A percentile compares a stretch with the other conserved stretches of the same genome.
Evolutionary conservation across 2,888 invertebrate species (phyloP).

Genomic region (Sylvicola fuscatus): DNA sequence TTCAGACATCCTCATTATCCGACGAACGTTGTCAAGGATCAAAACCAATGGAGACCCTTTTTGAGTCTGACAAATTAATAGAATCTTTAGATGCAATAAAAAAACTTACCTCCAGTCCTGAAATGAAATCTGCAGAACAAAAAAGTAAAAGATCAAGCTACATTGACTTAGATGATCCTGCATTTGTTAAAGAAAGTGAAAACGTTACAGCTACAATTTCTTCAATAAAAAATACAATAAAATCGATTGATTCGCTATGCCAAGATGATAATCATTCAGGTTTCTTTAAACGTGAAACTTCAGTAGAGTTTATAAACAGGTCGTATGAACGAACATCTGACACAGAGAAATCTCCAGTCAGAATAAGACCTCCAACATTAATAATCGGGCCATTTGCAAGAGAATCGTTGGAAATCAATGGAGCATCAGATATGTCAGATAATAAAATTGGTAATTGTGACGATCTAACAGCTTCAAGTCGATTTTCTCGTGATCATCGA

Average conservation of each 20-base stretch:
- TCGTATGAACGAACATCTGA: neutral
- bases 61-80: no score
- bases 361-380: no score
- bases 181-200: conserved; percentile 11
- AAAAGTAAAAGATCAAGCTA: conserved; percentile 1
- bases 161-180: conserved; percentile 3
- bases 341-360: neutral
- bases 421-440: no score
- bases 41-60: no score
- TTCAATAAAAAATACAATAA: conserved; percentile 25
- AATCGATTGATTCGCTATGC: conserved; percentile 24
- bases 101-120: neutral
- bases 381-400: no score
- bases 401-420: neutral
- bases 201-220: conserved; percentile 15
- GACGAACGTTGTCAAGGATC: no score
- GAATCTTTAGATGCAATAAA: neutral
- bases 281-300: no score
- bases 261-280: conserved; percentile 13
- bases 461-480: neutral
- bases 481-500: conserved; percentile 13
- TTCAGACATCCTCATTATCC: neutral
- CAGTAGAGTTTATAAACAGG: no score
- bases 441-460: neutral
- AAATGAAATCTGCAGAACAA: neutral